Percentiles rank a stretch among this genome's conserved stretches.
These are phyloP conservation scores for Actenoides hombroni DNA, from an alignment of 2,113 vertebrate species.

Conservation along the genomic window DNA sequence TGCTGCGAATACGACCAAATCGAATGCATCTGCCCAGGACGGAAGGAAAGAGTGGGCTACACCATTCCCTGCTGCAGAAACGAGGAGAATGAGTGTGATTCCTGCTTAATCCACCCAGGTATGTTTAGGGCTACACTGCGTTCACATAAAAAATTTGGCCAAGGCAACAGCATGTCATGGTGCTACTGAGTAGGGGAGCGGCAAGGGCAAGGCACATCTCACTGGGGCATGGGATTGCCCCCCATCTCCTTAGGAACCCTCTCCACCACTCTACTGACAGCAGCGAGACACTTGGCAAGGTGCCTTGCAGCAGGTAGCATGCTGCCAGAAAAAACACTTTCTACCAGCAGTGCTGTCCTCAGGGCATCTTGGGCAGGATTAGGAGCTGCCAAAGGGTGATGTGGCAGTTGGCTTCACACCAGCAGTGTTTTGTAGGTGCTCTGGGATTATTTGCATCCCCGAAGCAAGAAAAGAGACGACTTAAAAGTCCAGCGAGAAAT, in stretches of 20 bases:
- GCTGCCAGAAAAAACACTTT: not conserved
- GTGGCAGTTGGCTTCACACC: not conserved
- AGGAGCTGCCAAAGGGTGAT: not conserved
- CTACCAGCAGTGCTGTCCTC: not conserved
- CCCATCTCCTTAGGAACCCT: not conserved
- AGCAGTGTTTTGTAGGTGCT: not conserved
- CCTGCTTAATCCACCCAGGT: slow-evolving; percentile 97
- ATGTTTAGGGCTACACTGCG: not conserved
- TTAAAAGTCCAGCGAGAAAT: not conserved
- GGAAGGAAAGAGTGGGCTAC: slow-evolving; percentile 89
- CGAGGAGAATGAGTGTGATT: slow-evolving; percentile 91
- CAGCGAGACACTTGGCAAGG: not conserved
- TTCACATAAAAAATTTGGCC: not conserved
- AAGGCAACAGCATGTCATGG: not conserved
- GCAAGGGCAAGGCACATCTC: not conserved
- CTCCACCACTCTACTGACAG: not conserved
- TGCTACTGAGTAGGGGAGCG: not conserved
- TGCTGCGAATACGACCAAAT: slow-evolving; percentile 96
- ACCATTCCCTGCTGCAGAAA: slow-evolving; percentile 97
- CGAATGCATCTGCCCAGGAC: slow-evolving; percentile 88
- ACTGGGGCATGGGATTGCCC: not conserved
- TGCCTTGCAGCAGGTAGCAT: not conserved
- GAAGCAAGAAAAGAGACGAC: not conserved
- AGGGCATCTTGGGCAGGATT: not conserved
- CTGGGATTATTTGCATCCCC: not conserved